phyloP scores from a whole-genome alignment of 2,888 invertebrate species.

The Coremacera marginata region DNA sequence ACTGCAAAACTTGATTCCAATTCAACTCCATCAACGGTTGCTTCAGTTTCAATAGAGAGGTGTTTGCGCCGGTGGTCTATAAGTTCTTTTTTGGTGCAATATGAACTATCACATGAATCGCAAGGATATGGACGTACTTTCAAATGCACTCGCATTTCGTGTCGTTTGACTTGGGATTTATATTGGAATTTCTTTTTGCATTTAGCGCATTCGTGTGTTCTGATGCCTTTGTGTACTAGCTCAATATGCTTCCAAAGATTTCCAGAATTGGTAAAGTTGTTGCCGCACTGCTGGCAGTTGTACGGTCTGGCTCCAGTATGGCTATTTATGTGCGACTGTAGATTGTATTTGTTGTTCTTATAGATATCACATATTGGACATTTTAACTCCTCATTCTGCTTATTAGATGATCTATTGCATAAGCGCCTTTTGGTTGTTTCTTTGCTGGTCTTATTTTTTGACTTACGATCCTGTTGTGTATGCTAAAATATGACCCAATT shows the following conservation, averaged over 20 bases:
- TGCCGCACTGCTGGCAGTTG: slow-evolving; percentile 12
- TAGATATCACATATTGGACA: slow-evolving; percentile 16
- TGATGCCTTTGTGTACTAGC: slow-evolving; percentile 10
- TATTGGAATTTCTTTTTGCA: slow-evolving; percentile 22
- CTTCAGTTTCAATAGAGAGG: background rate
- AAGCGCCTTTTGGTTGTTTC: background rate
- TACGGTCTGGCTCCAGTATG: slow-evolving; percentile 17
- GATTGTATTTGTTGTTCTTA: slow-evolving; percentile 18
- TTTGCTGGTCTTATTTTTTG: background rate
- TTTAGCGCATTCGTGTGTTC: slow-evolving; percentile 5
- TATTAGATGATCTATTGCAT: background rate
- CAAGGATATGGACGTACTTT: slow-evolving; percentile 14
- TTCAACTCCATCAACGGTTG: background rate
- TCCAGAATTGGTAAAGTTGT: slow-evolving; percentile 26
- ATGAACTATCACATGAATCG: background rate
- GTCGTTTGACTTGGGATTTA: slow-evolving; percentile 16
- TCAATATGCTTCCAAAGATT: slow-evolving; percentile 26
- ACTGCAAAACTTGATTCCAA: background rate
- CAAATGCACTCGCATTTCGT: slow-evolving; percentile 21
- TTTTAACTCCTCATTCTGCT: background rate
- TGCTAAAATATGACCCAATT: background rate
- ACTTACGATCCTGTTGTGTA: background rate
- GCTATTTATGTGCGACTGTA: slow-evolving; percentile 18
- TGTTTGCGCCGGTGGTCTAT: background rate
- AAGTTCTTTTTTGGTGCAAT: slow-evolving; percentile 7